phyloP scores from a whole-genome alignment of 1,140 invertebrate species.

The Eciton burchellii region DNA sequence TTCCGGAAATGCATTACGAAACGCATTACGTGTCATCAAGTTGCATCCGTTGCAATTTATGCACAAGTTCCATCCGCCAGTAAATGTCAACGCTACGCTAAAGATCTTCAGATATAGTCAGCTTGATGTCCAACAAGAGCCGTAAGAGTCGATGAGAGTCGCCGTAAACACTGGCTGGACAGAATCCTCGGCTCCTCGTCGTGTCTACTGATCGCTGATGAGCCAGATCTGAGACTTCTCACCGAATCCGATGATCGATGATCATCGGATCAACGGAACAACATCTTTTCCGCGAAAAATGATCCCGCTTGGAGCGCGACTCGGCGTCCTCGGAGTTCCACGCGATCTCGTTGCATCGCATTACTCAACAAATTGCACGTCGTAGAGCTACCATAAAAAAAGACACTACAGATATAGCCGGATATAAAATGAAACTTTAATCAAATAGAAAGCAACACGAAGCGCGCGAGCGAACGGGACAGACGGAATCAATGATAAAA shows the following conservation, averaged over 20 bases:
- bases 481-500: constrained; percentile 1
- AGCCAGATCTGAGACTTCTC: too few species aligned
- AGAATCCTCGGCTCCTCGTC: too few species aligned
- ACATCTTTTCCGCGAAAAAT: too few species aligned
- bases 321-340: background rate
- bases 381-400: background rate
- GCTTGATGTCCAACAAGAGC: background rate
- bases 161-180: background rate
- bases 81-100: constrained; percentile 14
- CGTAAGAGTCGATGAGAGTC: background rate
- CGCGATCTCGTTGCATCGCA: background rate
- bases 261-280: too few species aligned
- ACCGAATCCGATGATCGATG: too few species aligned
- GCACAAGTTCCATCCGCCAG: background rate
- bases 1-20: background rate
- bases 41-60: constrained; percentile 21
- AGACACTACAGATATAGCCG: background rate
- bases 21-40: background rate
- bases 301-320: too few species aligned
- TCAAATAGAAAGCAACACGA: background rate
- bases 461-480: background rate
- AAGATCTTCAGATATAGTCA: background rate
- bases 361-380: background rate
- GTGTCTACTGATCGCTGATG: too few species aligned
- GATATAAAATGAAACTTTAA: constrained; percentile 5